A percentile compares a stretch with the other conserved stretches of the same genome.
Conservation (phyloP, 1,140 invertebrate genomes). For the Cyrtorhinus lividipennis region DNA sequence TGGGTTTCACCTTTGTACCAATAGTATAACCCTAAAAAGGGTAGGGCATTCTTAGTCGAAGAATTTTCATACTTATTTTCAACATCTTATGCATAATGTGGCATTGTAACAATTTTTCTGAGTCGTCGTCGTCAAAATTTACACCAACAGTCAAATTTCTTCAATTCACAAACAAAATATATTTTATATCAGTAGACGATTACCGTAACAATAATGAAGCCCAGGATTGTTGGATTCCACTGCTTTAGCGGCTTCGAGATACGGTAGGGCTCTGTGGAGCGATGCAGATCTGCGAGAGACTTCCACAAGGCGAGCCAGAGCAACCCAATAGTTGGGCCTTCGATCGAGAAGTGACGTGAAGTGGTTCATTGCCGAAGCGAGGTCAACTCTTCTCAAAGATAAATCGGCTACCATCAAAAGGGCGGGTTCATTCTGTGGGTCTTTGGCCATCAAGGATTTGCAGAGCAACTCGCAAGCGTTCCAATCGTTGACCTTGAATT, state of each 20-base stretch:
- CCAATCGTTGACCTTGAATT: conserved; percentile 57
- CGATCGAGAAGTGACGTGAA: conserved; percentile 71
- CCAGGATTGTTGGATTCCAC: conserved; percentile 38
- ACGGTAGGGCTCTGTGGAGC: conserved; percentile 7
- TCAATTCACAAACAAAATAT: no score
- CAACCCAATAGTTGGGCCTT: conserved; percentile 64
- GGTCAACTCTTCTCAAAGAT: conserved; percentile 84
- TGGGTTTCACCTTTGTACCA: conserved; percentile 79
- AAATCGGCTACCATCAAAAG: conserved; percentile 92
- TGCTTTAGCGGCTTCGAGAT: conserved; percentile 47
- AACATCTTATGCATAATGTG: no score
- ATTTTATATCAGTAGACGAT: no score
- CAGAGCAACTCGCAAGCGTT: conserved; percentile 80
- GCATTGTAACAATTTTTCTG: no score
- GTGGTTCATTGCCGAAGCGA: conserved; percentile 81
- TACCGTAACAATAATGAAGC: conserved; percentile 43
- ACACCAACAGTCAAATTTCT: no score
- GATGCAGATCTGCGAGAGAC: conserved; percentile 36
- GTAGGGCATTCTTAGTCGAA: no score
- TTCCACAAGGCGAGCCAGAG: conserved; percentile 72
- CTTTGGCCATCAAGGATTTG: conserved; percentile 60
- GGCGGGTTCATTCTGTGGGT: conserved; percentile 79
- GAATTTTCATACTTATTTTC: no score
- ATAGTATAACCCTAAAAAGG: conserved; percentile 57
- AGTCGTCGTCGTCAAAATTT: no score